Percentiles rank a stretch among this genome's conserved stretches.
Evolutionary conservation across 2,113 vertebrate species (phyloP).

Genomic region (Rattus rattus): DNA sequence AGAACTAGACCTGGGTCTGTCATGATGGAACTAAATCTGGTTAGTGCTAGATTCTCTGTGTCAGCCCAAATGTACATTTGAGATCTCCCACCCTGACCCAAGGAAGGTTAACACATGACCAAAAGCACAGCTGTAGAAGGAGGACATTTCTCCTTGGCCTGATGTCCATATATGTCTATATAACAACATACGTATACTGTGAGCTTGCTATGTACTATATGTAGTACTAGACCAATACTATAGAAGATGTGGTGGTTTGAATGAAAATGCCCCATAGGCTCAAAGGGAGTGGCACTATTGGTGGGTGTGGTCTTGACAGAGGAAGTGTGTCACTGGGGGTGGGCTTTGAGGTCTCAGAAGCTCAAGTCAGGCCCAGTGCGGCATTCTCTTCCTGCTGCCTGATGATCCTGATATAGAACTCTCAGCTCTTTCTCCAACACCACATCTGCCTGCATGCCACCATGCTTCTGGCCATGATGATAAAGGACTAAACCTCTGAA

Average conservation of each 20-base stretch:
- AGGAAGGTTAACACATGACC: conserved; percentile 23
- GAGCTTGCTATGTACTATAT: neutral
- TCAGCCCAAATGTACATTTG: conserved; percentile 3
- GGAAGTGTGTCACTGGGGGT: neutral
- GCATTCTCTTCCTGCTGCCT: neutral
- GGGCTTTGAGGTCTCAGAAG: neutral
- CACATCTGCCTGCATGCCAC: neutral
- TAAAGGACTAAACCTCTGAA: too few relatives aligned
- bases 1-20: neutral
- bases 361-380: neutral
- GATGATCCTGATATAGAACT: neutral
- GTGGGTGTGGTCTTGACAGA: neutral
- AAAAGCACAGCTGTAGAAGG: neutral
- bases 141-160: neutral
- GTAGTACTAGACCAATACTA: neutral
- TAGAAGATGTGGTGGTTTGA: neutral
- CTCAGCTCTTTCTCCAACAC: neutral
- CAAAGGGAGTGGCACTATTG: neutral
- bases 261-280: neutral
- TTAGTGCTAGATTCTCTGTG: conserved; percentile 5
- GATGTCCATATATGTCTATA: neutral
- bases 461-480: neutral
- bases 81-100: neutral
- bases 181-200: neutral
- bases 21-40: neutral